Evolutionary conservation across 2,888 invertebrate genomes (phyloP).

Genomic region (Autographa pulchrina): DNA sequence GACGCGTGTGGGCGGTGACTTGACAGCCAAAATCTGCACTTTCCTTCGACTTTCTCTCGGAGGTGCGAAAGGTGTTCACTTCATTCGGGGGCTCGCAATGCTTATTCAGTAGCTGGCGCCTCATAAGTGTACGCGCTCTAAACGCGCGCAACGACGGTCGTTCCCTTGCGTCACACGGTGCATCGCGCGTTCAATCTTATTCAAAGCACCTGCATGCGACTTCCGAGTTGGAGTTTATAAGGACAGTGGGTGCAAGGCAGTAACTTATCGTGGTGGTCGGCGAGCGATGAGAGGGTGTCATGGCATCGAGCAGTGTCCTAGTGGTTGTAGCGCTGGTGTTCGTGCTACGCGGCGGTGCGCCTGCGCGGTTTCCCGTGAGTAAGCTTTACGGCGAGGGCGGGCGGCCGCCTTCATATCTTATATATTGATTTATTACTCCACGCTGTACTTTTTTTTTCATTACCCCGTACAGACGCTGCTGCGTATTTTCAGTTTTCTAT

Average conservation of each 20-base stretch:
- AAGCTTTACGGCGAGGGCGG: slow-evolving; percentile 75
- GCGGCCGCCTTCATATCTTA: slow-evolving; percentile 65
- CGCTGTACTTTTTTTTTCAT: slow-evolving; percentile 21
- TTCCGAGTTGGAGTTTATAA: slow-evolving; percentile 79
- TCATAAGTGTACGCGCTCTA: slow-evolving; percentile 87
- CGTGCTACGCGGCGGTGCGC: slow-evolving; percentile 82
- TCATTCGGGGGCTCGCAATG: slow-evolving; percentile 85
- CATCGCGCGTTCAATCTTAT: slow-evolving; percentile 81
- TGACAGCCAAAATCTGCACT: slow-evolving; percentile 88
- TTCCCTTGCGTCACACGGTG: slow-evolving; percentile 69
- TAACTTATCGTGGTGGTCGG: slow-evolving; percentile 67
- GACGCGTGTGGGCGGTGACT: slow-evolving; percentile 86
- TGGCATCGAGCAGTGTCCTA: slow-evolving; percentile 75
- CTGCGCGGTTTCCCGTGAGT: slow-evolving; percentile 88
- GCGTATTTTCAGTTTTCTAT: slow-evolving; percentile 1
- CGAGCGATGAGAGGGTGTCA: slow-evolving; percentile 80
- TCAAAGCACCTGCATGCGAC: slow-evolving; percentile 86
- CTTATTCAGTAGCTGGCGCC: slow-evolving; percentile 87
- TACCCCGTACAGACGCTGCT: slow-evolving; percentile 22
- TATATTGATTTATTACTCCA: slow-evolving; percentile 54
- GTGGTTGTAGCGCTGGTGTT: slow-evolving; percentile 78
- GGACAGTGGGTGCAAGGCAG: slow-evolving; percentile 67
- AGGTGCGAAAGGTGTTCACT: slow-evolving; percentile 88
- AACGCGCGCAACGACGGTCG: slow-evolving; percentile 74
- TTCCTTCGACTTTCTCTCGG: slow-evolving; percentile 89